Evolutionary conservation across 2,797 vertebrate species (phyloP), one percentile per base, ranked within the genome.

Genomic region (Anas georgica): DNA sequence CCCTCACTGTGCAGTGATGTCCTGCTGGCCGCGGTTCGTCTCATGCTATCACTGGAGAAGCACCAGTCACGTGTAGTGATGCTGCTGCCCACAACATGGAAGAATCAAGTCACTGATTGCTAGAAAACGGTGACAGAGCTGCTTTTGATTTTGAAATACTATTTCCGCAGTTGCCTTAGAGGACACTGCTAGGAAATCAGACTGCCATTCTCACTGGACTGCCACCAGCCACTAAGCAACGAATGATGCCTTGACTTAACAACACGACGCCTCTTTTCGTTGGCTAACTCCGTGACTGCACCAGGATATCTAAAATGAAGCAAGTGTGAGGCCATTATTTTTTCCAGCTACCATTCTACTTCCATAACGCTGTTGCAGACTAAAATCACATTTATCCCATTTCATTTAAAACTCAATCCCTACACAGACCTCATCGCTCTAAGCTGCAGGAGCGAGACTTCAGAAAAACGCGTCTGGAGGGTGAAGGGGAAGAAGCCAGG

Each of bases 291-390:
- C 48, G 7, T 39, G 56, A 29, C 39, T 31, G 15, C 26, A 84
- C 15, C 41, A 17, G 50, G 35, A 54, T 28, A 62, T 14, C 52
- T 31, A 58, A 66, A 68, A 64, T 12, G 33, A 54, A 76, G 52
- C 29, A 6, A 0, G 2, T 11, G 45, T 1, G 1, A 35, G 8
- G 16, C 25, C 6, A 45, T 3, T 12, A 3, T 46, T 60, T 43
- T 59, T 48, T 28, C 29, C 10, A 56, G 73, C 20, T 74, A 28
- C 26, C 78, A 29, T 35, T 78, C 12, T 13, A 78, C 23, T 90
- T 75, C 31, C 33, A 91, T 45, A 81, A 43, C 17, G 74, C 22
- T 1, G 0, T 2, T 62, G 50, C 50, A 75, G 45, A 73, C 62
- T 72, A 72, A 83, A 86, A 46, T 46, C 23, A 9, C 20, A 6